phyloP scores from a whole-genome alignment of 2,888 invertebrate genomes.

The Caenorhabditis afra region DNA sequence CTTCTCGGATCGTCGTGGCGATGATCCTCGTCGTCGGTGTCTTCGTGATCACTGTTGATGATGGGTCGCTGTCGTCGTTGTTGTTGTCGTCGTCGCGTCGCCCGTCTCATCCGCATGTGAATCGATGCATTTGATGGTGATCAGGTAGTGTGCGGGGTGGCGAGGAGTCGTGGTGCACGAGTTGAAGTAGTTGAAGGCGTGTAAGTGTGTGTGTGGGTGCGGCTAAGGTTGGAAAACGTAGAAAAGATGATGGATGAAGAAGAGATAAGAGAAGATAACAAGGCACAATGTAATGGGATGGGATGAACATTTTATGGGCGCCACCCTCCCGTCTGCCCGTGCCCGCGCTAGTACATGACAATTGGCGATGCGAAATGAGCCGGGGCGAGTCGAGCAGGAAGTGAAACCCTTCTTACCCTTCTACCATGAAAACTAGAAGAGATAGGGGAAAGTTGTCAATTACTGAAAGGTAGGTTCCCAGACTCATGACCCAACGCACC shows the following conservation, averaged over 20 bases:
- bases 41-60: not conserved
- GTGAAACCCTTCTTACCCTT: too few species aligned
- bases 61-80: conserved; percentile 29
- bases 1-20: conserved; percentile 29
- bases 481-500: too few species aligned
- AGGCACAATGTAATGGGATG: too few species aligned
- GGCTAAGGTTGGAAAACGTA: too few species aligned
- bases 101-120: conserved; percentile 57
- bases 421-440: too few species aligned
- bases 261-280: conserved; percentile 6
- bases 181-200: too few species aligned
- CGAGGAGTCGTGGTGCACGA: not conserved
- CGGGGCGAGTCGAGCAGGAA: not conserved
- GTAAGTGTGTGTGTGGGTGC: too few species aligned
- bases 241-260: not conserved
- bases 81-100: conserved; percentile 21
- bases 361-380: conserved; percentile 1
- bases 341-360: too few species aligned
- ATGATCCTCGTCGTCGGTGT: conserved; percentile 23
- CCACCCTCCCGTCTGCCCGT: too few species aligned
- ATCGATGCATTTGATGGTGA: conserved; percentile 42
- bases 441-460: too few species aligned
- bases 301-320: not conserved
- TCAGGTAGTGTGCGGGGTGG: not conserved
- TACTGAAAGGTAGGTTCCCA: too few species aligned